These are phyloP conservation scores for Zosterops hypoxanthus DNA, from an alignment of 2,113 vertebrate genomes.

Conservation along the genomic window DNA sequence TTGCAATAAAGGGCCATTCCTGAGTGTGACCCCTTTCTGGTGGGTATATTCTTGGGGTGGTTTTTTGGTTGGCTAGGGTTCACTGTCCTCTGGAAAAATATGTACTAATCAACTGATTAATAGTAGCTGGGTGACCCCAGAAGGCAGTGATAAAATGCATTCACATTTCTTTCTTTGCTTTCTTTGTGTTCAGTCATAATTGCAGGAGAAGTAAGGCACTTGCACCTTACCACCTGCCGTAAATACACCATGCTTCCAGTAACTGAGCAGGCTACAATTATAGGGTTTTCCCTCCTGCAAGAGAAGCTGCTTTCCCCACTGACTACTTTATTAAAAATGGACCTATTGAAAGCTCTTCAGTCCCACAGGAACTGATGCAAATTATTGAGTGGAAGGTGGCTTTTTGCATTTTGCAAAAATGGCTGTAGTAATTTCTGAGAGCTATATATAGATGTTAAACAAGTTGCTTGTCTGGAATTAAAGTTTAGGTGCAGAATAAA, in stretches of 20 bases:
- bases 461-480: neutral
- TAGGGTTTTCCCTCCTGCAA: constrained; percentile 3
- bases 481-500: neutral
- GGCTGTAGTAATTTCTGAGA: constrained; percentile 11
- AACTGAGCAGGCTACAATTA: neutral
- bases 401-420: neutral
- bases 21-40: neutral
- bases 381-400: neutral
- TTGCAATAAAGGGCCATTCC: neutral
- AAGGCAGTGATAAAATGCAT: neutral
- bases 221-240: neutral
- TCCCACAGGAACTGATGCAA: neutral
- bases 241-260: neutral
- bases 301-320: neutral
- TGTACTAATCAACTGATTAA: neutral
- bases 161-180: neutral
- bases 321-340: neutral
- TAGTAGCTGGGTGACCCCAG: neutral
- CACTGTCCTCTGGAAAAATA: neutral
- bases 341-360: neutral
- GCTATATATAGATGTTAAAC: neutral
- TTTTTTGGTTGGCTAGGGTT: neutral
- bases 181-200: neutral
- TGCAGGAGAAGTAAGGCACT: neutral
- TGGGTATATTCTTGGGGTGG: neutral